Evolutionary conservation across 2,888 invertebrate genomes (phyloP), one percentile per base, ranked within the genome.

Genomic region (Eulithis testata): DNA sequence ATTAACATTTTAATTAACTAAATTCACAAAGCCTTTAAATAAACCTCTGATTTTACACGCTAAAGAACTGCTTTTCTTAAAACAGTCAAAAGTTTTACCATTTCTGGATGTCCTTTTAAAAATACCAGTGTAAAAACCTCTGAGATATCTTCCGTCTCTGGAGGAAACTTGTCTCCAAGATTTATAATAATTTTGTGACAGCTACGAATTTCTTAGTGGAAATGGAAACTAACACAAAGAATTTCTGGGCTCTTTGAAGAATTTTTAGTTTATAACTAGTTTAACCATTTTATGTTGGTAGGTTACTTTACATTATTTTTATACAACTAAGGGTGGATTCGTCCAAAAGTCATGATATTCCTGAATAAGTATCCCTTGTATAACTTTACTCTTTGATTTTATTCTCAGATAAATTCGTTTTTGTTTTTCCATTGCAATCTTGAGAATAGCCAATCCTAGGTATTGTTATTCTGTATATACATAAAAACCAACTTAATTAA

Each of bases 181-280:
- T 74, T 74, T 74, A 74, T 74, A 72, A 72, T 69, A 74, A 72
- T 70, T 70, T 69, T 63, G 59, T 66, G 73, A 71, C 68, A 70
- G 64, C 60, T 59, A 67, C 50, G 63, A 40, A 65, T 65, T 68
- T 69, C 72, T 71, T 63, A 61, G 57, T 58, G 40, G 56, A 27
- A 66, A 66, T 58, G 40, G 56, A 27, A 66, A 66, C 66, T 66
- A 59, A 64, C 54, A 56, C 63, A 66, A 65, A 53, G 51, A 49
- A 49, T 11, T 59, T 47, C 40, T 52, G 14, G 11, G 11, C 21
- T 14, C 58, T 55, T 51, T 60, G 52, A 36, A 49, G 40, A 43
- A 50, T 47, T 63, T 61, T 63, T 52, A 47, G 47, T 49, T 57
- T 3, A 21, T 60, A 59, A 59, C 59, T 63, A 63, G 55, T 51